Evolutionary conservation across 1,140 invertebrate species (phyloP).

Genomic region (Plectrocnemia conspersa): DNA sequence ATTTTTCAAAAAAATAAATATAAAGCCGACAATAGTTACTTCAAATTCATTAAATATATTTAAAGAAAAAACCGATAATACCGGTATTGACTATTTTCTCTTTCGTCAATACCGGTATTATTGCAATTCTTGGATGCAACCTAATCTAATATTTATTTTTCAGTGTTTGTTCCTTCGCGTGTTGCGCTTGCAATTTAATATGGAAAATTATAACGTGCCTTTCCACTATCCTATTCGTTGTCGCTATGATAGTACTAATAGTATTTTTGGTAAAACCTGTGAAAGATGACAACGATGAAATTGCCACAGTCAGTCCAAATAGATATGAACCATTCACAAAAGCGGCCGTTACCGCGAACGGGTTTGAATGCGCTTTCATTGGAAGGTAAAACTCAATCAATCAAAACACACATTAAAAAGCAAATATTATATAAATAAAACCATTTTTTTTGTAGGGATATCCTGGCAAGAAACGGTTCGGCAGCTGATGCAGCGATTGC

Average conservation of each 20-base stretch:
- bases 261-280: not conserved
- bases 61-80: too few species aligned
- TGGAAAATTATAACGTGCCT: not conserved
- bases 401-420: too few species aligned
- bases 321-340: too few species aligned
- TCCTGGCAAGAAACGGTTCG: slow-evolving; percentile 70
- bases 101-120: too few species aligned
- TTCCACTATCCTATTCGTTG: not conserved
- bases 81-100: too few species aligned
- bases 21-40: too few species aligned
- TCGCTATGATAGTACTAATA: not conserved
- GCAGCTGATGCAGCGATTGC: slow-evolving; percentile 88
- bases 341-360: slow-evolving; percentile 77
- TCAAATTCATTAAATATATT: too few species aligned
- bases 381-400: slow-evolving; percentile 64
- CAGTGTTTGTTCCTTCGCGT: not conserved
- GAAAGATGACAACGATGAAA: not conserved
- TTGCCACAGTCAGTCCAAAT: too few species aligned
- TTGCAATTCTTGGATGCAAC: too few species aligned
- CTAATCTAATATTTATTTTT: too few species aligned
- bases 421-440: too few species aligned
- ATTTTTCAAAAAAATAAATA: too few species aligned
- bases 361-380: slow-evolving; percentile 66
- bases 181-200: not conserved
- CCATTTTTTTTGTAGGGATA: slow-evolving; percentile 50